phyloP scores from a whole-genome alignment of 2,888 invertebrate genomes.

The Harpalus rufipes region DNA sequence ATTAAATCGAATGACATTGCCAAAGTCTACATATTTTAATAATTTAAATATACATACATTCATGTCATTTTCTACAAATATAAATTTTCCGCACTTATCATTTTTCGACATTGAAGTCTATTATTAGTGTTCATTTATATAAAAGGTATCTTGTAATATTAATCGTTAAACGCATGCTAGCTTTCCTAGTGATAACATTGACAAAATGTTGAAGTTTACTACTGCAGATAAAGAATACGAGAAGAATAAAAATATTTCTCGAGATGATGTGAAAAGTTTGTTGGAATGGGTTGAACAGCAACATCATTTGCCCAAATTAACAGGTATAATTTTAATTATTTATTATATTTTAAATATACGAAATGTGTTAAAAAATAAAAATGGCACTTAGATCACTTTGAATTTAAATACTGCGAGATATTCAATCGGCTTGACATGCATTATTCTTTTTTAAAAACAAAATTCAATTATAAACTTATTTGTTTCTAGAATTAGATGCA shows the following conservation, averaged over 20 bases:
- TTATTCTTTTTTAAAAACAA: not conserved
- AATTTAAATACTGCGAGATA: too few species aligned
- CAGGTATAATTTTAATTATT: not conserved
- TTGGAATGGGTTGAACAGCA: not conserved
- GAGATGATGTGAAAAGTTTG: not conserved
- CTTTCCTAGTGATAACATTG: not conserved
- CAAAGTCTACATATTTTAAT: too few species aligned
- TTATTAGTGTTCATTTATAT: not conserved
- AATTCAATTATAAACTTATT: not conserved
- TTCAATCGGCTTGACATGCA: too few species aligned
- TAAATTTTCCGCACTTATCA: too few species aligned
- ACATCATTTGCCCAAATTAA: not conserved
- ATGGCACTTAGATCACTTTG: too few species aligned
- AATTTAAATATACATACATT: too few species aligned
- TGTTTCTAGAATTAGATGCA: slow-evolving; percentile 74
- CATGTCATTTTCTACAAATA: too few species aligned
- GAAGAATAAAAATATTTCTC: not conserved
- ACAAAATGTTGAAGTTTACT: not conserved
- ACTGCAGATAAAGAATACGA: not conserved
- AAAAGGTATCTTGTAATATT: not conserved
- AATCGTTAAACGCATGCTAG: not conserved
- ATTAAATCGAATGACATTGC: too few species aligned
- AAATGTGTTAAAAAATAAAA: too few species aligned
- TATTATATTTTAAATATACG: too few species aligned
- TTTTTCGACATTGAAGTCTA: not conserved